Base-by-base conservation (phyloP, 2,113 vertebrate species). In the western clawed frog (Xenopus tropicalis) region DNA sequence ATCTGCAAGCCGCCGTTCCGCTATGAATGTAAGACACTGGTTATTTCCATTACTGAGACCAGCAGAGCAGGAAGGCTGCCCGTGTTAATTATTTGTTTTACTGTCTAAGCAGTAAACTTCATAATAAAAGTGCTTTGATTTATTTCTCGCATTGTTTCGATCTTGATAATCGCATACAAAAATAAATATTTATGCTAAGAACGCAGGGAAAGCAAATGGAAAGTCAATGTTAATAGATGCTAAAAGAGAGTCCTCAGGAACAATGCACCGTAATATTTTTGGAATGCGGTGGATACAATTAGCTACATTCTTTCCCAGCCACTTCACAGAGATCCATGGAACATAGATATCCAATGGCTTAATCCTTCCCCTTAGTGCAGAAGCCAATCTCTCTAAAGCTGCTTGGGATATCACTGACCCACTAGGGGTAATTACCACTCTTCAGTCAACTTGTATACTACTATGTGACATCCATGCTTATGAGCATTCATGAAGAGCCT, bases 21-120 rank as follows among this genome's bases (percentile, higher is more conserved):
- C 19, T n/a, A 10, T n/a, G 9, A 9, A 17, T n/a, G 16, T 54
- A 10, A 6, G 14, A 54, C 19, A 54, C 52, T 20, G 14, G 52
- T 54, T 54, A 9, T 54, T 17, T 54, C n/a, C 52, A 54, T 54
- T 54, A 54, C 16, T 54, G 19, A 54, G 19, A 54, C n/a, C 52
- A 54, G 52, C 19, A n/a, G 52, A 54, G 52, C 52, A 54, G 52
- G 19, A 54, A 54, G 16, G 16, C 52, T 54, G 52, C n/a, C 52
- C 19, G 17, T 54, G 52, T 54, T 54, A 54, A 54, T 54, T 54
- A 54, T 54, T 54, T 54, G 52, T 54, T 54, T 54, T 54, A 54
- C 14, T 54, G 52, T 54, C 16, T n/a, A 54, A 54, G 52, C 19
- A 54, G 19, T 54, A 54, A 54, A 54, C 19, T 54, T 54, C 52